Percentiles rank a stretch among this genome's conserved stretches.
Conservation (phyloP, 2,888 invertebrate genomes). For the Aporophyla nigra region DNA sequence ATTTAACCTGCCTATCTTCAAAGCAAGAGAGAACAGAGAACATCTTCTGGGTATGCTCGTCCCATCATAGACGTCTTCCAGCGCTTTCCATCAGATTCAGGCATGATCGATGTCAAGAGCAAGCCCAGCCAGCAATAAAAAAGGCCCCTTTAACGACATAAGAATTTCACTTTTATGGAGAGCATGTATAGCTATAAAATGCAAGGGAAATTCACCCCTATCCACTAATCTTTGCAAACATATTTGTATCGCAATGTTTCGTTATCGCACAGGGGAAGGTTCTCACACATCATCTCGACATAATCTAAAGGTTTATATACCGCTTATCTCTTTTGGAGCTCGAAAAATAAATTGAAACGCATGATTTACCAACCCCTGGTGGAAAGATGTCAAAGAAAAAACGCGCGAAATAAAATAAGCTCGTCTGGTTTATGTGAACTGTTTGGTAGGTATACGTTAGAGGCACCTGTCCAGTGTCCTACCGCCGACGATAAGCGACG, state of each 20-base stretch:
- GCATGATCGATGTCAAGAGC: too few species aligned
- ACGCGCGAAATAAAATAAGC: constrained; percentile 16
- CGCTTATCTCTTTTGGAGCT: constrained; percentile 1
- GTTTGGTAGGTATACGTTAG: neutral
- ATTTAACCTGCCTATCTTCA: too few species aligned
- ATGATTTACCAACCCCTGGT: constrained; percentile 14
- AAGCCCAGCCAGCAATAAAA: too few species aligned
- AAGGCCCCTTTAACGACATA: neutral
- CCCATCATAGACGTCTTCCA: too few species aligned
- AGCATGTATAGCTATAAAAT: neutral
- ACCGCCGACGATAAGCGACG: neutral
- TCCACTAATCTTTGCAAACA: neutral
- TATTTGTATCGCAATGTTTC: constrained; percentile 1
- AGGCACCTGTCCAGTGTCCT: too few species aligned
- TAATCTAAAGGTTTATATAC: constrained; percentile 1
- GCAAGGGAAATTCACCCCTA: neutral
- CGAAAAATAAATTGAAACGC: constrained; percentile 1
- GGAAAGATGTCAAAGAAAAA: constrained; percentile 24
- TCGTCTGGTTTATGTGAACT: constrained; percentile 13
- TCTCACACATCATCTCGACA: constrained; percentile 11
- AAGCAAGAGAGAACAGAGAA: too few species aligned
- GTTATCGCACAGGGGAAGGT: neutral
- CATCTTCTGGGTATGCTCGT: too few species aligned
- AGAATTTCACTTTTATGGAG: neutral
- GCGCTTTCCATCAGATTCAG: too few species aligned